These are phyloP conservation scores for Paratrypauchen microcephalus DNA, from an alignment of 2,797 vertebrate species.

Conservation along the genomic window DNA sequence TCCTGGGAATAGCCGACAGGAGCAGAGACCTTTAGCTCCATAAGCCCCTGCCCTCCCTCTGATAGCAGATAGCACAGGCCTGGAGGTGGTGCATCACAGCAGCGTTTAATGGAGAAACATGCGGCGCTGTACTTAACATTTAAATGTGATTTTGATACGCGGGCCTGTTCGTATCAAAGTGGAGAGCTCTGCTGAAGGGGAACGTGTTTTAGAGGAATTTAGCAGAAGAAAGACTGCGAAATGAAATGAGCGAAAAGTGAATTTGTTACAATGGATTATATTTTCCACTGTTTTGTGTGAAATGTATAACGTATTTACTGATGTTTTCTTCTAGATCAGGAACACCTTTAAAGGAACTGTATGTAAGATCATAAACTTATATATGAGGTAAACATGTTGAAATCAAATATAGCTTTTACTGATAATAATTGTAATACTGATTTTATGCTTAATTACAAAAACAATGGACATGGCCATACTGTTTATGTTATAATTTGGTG, in stretches of 20 bases:
- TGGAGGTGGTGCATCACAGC: slow-evolving; percentile 5
- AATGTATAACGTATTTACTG: no score
- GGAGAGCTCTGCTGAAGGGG: not conserved
- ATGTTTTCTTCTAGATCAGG: no score
- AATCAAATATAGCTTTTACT: no score
- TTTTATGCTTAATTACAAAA: no score
- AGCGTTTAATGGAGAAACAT: slow-evolving; percentile 34
- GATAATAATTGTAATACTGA: no score
- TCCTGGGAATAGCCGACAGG: slow-evolving; percentile 44
- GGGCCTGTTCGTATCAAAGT: not conserved
- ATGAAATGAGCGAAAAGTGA: not conserved
- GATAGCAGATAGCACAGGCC: slow-evolving; percentile 51
- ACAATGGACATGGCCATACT: no score
- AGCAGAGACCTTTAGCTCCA: slow-evolving; percentile 46
- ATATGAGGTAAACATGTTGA: no score
- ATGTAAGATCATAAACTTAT: no score
- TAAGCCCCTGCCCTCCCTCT: slow-evolving; percentile 43
- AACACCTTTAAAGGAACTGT: no score
- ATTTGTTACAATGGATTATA: not conserved
- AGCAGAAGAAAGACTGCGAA: not conserved
- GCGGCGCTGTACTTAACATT: not conserved
- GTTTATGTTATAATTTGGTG: no score
- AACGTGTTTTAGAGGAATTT: not conserved
- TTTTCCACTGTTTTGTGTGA: not conserved
- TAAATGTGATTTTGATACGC: slow-evolving; percentile 3